A percentile compares a stretch with the other conserved stretches of the same genome.
Conservation (phyloP, 2,797 vertebrate genomes). For the Chloroceryle amazona region DNA sequence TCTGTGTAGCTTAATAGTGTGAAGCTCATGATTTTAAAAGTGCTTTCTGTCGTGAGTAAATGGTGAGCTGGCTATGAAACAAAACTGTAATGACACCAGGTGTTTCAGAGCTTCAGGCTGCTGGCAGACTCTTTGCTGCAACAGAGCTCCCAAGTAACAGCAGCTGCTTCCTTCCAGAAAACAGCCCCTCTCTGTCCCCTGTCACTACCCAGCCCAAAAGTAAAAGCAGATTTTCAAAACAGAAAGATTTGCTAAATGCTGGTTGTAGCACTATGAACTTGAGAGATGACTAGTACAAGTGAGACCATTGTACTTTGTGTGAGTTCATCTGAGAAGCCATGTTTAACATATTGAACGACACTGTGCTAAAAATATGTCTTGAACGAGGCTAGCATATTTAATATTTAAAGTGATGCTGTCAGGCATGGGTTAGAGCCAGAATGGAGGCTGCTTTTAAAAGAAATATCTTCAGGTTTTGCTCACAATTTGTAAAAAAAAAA, state of each 20-base stretch:
- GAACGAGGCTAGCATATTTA: not conserved
- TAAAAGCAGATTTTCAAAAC: not conserved
- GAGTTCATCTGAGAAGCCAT: not conserved
- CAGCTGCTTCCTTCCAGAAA: rapidly evolving
- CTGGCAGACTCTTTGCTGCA: not conserved
- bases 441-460: not conserved
- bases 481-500: not conserved
- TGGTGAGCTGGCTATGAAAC: not conserved
- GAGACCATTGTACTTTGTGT: not conserved
- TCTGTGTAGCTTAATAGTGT: not conserved
- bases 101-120: not conserved
- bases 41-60: not conserved
- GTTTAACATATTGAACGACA: not conserved
- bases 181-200: not conserved
- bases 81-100: not conserved
- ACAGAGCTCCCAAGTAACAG: not conserved
- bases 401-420: slow-evolving; percentile 8
- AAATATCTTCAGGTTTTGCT: not conserved
- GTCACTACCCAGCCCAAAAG: not conserved
- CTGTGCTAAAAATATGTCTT: not conserved
- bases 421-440: not conserved
- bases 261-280: not conserved
- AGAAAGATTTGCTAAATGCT: not conserved
- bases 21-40: not conserved
- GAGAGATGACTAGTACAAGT: not conserved